Conservation (phyloP, 2,888 invertebrate genomes). For the Neocrepidodera transversa region DNA sequence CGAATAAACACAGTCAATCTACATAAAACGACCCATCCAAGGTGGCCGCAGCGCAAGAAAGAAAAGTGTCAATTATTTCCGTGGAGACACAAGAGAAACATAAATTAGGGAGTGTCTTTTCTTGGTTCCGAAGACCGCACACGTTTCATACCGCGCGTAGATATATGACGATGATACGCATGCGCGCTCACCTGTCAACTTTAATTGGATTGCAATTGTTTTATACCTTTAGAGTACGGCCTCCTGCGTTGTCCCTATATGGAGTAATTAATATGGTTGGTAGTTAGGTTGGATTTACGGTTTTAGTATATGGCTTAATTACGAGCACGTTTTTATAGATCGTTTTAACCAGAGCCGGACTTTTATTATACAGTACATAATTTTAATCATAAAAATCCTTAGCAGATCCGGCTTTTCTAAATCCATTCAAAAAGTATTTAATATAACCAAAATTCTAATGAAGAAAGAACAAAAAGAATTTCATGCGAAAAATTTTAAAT, state of each 20-base stretch:
- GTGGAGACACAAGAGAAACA: conserved; percentile 52
- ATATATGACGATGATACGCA: conserved; percentile 50
- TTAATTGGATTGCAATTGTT: conserved; percentile 45
- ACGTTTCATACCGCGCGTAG: conserved; percentile 42
- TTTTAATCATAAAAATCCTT: no score
- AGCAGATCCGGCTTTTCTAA: no score
- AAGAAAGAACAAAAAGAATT: no score
- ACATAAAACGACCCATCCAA: conserved; percentile 34
- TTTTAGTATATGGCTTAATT: conserved; percentile 42
- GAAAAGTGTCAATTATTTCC: conserved; percentile 53
- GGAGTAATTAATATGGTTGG: conserved; percentile 51
- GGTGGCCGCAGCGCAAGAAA: conserved; percentile 48
- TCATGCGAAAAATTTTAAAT: no score
- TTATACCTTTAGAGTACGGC: conserved; percentile 36
- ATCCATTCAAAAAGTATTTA: no score
- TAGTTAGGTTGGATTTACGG: conserved; percentile 37
- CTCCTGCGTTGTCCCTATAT: conserved; percentile 46
- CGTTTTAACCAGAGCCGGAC: conserved; percentile 7
- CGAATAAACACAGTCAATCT: conserved; percentile 24
- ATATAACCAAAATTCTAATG: no score
- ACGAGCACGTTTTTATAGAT: conserved; percentile 30
- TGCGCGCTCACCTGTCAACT: conserved; percentile 43
- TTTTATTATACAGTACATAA: no score
- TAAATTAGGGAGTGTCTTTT: conserved; percentile 53
- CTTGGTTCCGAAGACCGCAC: conserved; percentile 53